phyloP scores from a whole-genome alignment of 64 coral and sea anemone species.

The Dendrophyllia cribrosa region DNA sequence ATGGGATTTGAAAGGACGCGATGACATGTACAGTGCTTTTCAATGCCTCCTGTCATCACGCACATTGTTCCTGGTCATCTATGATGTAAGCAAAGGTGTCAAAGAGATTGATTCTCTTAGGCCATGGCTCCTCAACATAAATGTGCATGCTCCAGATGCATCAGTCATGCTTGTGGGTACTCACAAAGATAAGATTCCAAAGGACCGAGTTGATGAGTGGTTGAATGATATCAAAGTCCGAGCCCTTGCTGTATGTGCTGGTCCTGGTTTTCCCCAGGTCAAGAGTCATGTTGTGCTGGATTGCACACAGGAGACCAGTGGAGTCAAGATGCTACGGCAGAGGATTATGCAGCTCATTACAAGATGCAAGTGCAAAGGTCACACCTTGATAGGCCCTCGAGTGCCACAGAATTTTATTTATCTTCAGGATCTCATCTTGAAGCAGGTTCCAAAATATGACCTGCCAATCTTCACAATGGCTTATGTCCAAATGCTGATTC shows the following conservation, averaged over 20 bases:
- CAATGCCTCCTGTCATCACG: constrained; percentile 80
- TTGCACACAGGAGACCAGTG: constrained; percentile 73
- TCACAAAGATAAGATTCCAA: constrained; percentile 85
- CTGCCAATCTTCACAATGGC: constrained; percentile 41
- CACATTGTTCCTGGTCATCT: constrained; percentile 80
- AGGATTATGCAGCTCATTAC: constrained; percentile 71
- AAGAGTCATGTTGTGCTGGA: constrained; percentile 78
- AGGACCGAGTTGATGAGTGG: constrained; percentile 11
- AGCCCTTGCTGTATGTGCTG: constrained; percentile 58
- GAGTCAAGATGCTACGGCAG: constrained; percentile 62
- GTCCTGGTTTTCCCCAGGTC: constrained; percentile 85
- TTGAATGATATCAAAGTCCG: constrained; percentile 69
- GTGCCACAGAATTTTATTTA: constrained; percentile 78
- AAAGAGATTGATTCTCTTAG: constrained; percentile 75
- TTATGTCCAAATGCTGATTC: constrained; percentile 59
- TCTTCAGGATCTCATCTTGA: constrained; percentile 72
- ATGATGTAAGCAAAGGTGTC: constrained; percentile 80
- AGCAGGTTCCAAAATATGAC: neutral
- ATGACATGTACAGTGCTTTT: constrained; percentile 72
- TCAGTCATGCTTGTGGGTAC: constrained; percentile 92
- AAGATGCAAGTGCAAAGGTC: constrained; percentile 82
- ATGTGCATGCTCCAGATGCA: constrained; percentile 73
- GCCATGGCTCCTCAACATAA: constrained; percentile 91
- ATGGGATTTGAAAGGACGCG: constrained; percentile 85
- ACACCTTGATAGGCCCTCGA: constrained; percentile 67